phyloP scores from a whole-genome alignment of 2,113 vertebrate species.

The Gallinago paraguaiae region DNA sequence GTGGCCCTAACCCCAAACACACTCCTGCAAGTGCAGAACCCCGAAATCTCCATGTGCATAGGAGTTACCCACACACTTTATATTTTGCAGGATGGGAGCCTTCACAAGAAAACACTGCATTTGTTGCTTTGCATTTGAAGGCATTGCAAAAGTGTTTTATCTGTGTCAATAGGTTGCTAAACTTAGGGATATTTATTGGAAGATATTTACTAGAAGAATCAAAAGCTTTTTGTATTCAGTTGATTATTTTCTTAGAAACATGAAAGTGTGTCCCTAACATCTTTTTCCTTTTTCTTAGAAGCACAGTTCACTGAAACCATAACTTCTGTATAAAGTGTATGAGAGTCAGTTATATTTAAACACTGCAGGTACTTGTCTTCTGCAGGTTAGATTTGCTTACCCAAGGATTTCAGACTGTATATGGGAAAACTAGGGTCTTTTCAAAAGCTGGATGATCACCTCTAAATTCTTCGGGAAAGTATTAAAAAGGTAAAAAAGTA shows the following conservation, averaged over 20 bases:
- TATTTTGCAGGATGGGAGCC: background rate
- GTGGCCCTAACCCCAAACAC: background rate
- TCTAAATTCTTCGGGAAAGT: background rate
- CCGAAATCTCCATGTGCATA: background rate
- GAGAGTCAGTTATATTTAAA: background rate
- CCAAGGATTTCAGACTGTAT: background rate
- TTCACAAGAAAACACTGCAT: background rate
- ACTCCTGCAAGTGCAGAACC: background rate
- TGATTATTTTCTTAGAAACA: background rate
- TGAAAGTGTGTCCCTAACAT: background rate
- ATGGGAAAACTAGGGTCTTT: background rate
- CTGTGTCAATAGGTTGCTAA: background rate
- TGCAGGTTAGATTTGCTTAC: background rate
- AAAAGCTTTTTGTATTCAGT: background rate
- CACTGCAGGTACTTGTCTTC: background rate
- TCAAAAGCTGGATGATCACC: background rate
- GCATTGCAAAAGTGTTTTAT: background rate
- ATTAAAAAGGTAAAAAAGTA: background rate
- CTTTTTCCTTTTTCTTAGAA: background rate
- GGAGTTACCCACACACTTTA: accelerated
- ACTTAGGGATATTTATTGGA: background rate
- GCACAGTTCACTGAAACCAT: background rate
- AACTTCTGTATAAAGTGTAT: background rate
- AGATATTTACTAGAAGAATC: background rate
- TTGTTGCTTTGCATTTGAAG: background rate